Evolutionary conservation across 2,113 vertebrate genomes (phyloP), one percentile per base, ranked within the genome.

Genomic region (Picathartes gymnocephalus): DNA sequence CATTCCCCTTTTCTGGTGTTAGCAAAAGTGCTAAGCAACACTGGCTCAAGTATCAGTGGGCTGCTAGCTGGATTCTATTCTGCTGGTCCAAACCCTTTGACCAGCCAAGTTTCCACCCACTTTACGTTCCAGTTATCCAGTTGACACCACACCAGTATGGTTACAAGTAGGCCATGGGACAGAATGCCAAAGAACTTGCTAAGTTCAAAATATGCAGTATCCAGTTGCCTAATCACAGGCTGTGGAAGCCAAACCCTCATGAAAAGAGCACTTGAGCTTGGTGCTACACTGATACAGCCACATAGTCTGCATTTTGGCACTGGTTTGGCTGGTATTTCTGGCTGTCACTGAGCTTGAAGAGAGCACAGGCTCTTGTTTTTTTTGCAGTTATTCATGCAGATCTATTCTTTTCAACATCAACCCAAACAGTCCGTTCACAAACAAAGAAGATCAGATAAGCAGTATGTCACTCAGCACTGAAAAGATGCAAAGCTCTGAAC

Each of bases 241-340:
- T 57, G 6, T 40, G n/a, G 66, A 56, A 93, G 48, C 64, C 44
- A 89, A 44, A 44, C 47, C 28, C 19, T 86, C 39, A 40, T n/a
- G 40, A 56, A 78, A 56, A 78, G 13, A 76, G 33, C 53, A 48
- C 42, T 82, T 72, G 84, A 79, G 56, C 44, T 71, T 31, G 27
- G 28, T 91, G 72, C 35, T n/a, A 1, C 45, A 42, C 23, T 88
- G 54, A 77, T 54, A 45, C 10, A 92, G 58, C 40, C 88, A 69
- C 37, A 30, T 15, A 40, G 66, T 33, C 71, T 86, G 71, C 53
- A 60, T 74, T 70, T 93, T 93, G 90, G 70, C 81, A 82, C 53
- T 82, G 31, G 74, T 82, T 56, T 79, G 71, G 45, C 78, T 82
- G 70, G 66, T 90, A 57, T 72, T 95, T 96, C 95, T 95, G 92